Evolutionary conservation across 2,113 vertebrate species (phyloP).

Genomic region (Caloenas nicobarica): DNA sequence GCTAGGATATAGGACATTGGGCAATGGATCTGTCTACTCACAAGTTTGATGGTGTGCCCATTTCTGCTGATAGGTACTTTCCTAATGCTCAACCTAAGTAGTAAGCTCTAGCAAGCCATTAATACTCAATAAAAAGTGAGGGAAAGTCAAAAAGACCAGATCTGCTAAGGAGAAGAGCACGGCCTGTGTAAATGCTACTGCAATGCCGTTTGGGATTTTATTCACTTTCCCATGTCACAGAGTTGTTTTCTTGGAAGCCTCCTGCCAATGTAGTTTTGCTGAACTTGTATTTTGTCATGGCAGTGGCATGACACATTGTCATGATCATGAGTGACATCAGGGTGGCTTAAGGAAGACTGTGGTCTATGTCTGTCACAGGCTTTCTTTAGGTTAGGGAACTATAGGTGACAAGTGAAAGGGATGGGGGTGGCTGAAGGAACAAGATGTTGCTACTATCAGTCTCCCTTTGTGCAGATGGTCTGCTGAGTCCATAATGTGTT

Average conservation of each 20-base stretch:
- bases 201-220: neutral
- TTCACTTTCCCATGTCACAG: neutral
- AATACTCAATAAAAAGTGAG: neutral
- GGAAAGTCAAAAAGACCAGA: neutral
- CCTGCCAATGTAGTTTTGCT: neutral
- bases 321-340: neutral
- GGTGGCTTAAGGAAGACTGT: neutral
- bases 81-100: neutral
- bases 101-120: neutral
- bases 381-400: neutral
- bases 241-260: neutral
- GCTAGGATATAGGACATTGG: neutral
- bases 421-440: neutral
- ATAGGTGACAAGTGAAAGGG: neutral
- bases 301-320: neutral
- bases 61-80: neutral
- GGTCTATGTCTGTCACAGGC: neutral
- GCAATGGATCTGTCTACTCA: neutral
- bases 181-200: neutral
- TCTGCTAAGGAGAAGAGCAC: neutral
- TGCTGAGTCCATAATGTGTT: accelerated
- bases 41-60: neutral
- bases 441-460: neutral
- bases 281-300: neutral
- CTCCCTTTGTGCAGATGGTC: neutral